Evolutionary conservation across 1,140 invertebrate genomes (phyloP).

Genomic region (Eupeodes corollae): DNA sequence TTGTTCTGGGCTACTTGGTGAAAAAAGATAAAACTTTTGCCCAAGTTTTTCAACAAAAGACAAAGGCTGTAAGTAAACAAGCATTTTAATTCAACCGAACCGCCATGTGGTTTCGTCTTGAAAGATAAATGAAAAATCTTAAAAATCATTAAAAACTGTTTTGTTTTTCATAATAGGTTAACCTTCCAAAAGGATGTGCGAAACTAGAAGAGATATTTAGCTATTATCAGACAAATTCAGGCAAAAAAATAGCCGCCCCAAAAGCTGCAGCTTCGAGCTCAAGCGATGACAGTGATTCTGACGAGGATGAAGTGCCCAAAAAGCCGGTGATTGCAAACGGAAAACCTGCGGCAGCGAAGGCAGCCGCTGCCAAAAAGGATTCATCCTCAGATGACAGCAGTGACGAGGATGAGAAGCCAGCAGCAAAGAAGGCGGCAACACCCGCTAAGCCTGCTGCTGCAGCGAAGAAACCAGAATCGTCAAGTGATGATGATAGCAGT

Average conservation of each 20-base stretch:
- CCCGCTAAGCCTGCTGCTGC: constrained; percentile 6
- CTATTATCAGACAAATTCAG: constrained; percentile 40
- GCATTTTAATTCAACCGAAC: not conserved
- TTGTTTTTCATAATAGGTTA: constrained; percentile 27
- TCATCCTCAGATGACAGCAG: constrained; percentile 12
- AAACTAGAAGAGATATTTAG: constrained; percentile 40
- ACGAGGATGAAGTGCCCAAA: constrained; percentile 15
- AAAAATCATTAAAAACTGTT: not conserved
- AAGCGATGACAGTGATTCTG: constrained; percentile 7
- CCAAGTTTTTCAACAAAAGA: constrained; percentile 47
- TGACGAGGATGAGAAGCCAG: constrained; percentile 22
- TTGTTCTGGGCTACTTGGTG: constrained; percentile 46
- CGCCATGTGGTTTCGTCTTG: constrained; percentile 7
- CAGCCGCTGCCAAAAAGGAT: not conserved
- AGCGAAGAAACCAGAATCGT: constrained; percentile 7
- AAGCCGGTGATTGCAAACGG: constrained; percentile 3
- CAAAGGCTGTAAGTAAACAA: constrained; percentile 45
- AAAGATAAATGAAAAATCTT: not conserved
- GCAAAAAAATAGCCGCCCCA: constrained; percentile 37
- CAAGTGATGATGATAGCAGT: constrained; percentile 9
- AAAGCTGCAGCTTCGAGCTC: constrained; percentile 8
- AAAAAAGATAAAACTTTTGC: constrained; percentile 46
- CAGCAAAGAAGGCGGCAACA: constrained; percentile 7
- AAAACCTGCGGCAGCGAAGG: constrained; percentile 6
- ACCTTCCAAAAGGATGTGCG: constrained; percentile 41